Evolutionary conservation across 2,113 vertebrate species (phyloP).

Genomic region (Plecturocebus donacophilus): DNA sequence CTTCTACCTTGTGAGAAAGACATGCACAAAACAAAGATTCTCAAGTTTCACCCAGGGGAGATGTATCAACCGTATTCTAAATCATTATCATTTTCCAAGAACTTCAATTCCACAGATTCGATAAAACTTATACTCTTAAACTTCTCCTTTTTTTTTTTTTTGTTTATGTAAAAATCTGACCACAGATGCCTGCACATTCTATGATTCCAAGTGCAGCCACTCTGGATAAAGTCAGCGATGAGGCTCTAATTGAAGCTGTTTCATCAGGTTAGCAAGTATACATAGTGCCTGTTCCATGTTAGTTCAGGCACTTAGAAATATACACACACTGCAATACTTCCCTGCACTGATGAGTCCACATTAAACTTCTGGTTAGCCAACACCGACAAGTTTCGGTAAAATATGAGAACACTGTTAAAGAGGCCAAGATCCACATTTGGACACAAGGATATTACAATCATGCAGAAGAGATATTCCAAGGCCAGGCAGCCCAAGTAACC

Average conservation of each 20-base stretch:
- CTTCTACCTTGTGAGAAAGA: not conserved
- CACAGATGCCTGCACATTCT: not conserved
- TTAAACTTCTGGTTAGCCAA: conserved; percentile 36
- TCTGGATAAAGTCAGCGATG: not conserved
- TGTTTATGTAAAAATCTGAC: not conserved
- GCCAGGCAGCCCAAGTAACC: not conserved
- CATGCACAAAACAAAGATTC: not conserved
- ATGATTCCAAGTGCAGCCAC: not conserved
- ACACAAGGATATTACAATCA: not conserved
- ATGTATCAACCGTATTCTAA: not conserved
- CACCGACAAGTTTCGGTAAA: conserved; percentile 9
- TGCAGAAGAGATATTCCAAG: conserved; percentile 2
- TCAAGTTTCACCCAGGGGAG: not conserved
- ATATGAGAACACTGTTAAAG: conserved; percentile 25
- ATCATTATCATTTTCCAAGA: not conserved
- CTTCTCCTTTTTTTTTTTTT: not conserved
- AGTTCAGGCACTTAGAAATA: conserved; percentile 31
- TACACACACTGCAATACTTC: not conserved
- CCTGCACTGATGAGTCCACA: not conserved
- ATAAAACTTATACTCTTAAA: not conserved
- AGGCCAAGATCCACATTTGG: conserved; percentile 41
- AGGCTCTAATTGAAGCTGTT: not conserved
- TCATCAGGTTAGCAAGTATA: not conserved
- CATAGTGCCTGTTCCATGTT: not conserved
- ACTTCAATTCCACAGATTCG: not conserved